Conservation (phyloP, 2,113 vertebrate species). For the Rhinoderma darwinii region DNA sequence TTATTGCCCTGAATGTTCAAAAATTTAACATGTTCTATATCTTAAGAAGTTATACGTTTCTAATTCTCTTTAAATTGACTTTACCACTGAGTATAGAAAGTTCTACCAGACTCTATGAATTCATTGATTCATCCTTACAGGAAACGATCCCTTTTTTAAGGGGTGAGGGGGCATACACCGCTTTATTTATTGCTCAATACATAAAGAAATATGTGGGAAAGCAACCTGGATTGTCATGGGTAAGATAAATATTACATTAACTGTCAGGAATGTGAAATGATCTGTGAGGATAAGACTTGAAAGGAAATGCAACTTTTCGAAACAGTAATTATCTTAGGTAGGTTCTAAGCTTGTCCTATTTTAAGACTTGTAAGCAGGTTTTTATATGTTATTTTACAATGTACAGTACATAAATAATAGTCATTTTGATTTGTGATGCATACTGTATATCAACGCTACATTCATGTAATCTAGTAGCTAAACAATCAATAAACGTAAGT, state of each 20-base stretch:
- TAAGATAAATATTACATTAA: constrained; percentile 1
- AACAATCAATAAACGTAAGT: too few species aligned
- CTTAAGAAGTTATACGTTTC: constrained; percentile 11
- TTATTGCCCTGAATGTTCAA: constrained; percentile 34
- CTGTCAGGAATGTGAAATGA: background rate
- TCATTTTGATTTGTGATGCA: too few species aligned
- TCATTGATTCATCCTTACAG: background rate
- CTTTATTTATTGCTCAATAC: constrained; percentile 5
- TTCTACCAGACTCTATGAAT: background rate
- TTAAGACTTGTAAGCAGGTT: too few species aligned
- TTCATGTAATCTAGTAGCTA: too few species aligned
- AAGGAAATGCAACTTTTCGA: too few species aligned
- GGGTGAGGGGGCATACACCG: background rate
- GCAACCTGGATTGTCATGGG: background rate
- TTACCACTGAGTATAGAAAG: background rate
- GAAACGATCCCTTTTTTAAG: background rate
- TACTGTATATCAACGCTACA: too few species aligned
- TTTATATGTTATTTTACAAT: too few species aligned
- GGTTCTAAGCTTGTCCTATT: too few species aligned
- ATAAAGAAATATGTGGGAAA: background rate
- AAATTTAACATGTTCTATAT: constrained; percentile 48
- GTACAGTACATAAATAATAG: too few species aligned
- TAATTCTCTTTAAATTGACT: constrained; percentile 13
- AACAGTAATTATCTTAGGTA: too few species aligned
- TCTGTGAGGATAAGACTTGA: too few species aligned